Evolutionary conservation across 2,888 invertebrate species (phyloP), one percentile per base, ranked within the genome.

Genomic region (Phyto melanocephala): DNA sequence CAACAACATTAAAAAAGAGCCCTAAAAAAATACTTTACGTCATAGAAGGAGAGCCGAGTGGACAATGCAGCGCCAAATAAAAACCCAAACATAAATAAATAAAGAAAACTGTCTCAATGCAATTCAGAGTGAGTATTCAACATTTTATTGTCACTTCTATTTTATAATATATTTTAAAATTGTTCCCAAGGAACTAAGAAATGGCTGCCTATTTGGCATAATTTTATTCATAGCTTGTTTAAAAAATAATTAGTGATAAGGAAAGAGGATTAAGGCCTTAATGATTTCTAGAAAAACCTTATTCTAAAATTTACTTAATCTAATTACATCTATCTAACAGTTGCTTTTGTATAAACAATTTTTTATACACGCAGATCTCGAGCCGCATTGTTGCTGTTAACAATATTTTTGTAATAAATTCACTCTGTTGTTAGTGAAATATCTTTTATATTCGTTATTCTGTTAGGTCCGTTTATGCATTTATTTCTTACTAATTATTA

Each of bases 51-150:
- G 33, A 52, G 22, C 22, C 71, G 65, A 78, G 22, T 78, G 56
- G 78, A 78, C 71, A 67, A 35, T 58, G 7, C 17, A 79, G 65
- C 45, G 52, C 60, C 72, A 67, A 67, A 52, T 37, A 42, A 22
- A 35, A 10, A 54, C 40, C n/a, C n/a, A 42, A 45, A 62, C 40
- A 33, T 28, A 24, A 50, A 60, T 6, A 42, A 54, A 54, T 15
- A 17, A 65, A 56, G 15, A 33, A 28, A 13, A 6, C 60, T n/a
- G 60, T 20, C 17, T 54, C 20, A 13, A 58, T 42, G 22, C 15
- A 22, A 58, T 40, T 20, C 17, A 67, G 65, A 72, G 65, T 79
- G 58, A 79, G 79, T 65, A 65, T 63, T 50, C 28, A 52, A 71
- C 17, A 50, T 40, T 52, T 62, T 28, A n/a, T 45, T 47, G 54